phyloP scores from a whole-genome alignment of 2,888 invertebrate genomes.

The Drosophila kanekoi region DNA sequence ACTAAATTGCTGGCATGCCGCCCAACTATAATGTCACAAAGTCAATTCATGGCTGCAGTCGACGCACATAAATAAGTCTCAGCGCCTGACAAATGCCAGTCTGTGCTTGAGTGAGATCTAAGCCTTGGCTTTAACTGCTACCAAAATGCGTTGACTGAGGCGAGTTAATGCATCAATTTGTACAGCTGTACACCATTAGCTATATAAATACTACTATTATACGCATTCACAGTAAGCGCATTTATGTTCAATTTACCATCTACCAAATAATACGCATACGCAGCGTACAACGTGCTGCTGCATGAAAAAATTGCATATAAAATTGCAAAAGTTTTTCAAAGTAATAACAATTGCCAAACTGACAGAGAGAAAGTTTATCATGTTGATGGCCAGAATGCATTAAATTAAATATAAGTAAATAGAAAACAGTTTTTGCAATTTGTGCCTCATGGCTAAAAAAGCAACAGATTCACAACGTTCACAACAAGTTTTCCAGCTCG shows the following conservation, averaged over 20 bases:
- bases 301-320: background rate
- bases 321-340: constrained; percentile 49
- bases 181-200: constrained; percentile 19
- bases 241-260: constrained; percentile 21
- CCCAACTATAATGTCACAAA: constrained; percentile 57
- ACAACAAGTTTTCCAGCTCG: constrained; percentile 38
- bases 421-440: constrained; percentile 49
- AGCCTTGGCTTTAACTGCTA: constrained; percentile 2
- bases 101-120: constrained; percentile 8
- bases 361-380: constrained; percentile 54
- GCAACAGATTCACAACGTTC: constrained; percentile 44
- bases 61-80: constrained; percentile 75
- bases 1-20: constrained; percentile 36
- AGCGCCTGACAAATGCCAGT: constrained; percentile 49
- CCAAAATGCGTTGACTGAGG: constrained; percentile 51
- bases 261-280: constrained; percentile 34
- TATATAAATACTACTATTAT: constrained; percentile 11
- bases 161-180: constrained; percentile 1
- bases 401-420: constrained; percentile 67
- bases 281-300: constrained; percentile 9
- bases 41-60: constrained; percentile 73
- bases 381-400: constrained; percentile 60
- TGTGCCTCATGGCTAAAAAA: constrained; percentile 23
- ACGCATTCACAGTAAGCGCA: constrained; percentile 28
- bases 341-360: constrained; percentile 53